Base-by-base conservation (phyloP, 2,113 vertebrate species). In the Butastur rufipennis region DNA sequence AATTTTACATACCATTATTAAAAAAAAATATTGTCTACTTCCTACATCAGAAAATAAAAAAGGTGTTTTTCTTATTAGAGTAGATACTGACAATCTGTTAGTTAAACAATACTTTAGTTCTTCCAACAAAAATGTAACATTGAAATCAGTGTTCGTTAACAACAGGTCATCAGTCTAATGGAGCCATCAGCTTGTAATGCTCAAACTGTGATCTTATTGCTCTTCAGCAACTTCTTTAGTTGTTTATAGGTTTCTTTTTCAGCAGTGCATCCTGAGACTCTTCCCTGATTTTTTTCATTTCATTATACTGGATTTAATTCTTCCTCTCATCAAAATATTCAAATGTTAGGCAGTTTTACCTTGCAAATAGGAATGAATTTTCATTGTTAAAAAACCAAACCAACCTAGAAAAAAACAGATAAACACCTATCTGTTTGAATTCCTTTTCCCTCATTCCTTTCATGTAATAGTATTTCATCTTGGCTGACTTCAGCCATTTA, bases 151-250 rank as follows among this genome's bases (percentile, higher is more conserved):
- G 13, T 27, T 75, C 0, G 0, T 25, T 25, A n/a, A 13, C n/a
- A 53, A 32, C 5, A 17, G n/a, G 42, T 15, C 32, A n/a, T 26
- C 13, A 2, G 45, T 79, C 26, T 18, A 13, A 42, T 3, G 9
- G 8, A 81, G 25, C 31, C 59, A 43, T 10, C 31, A 15, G 7
- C 32, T 42, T 65, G 10, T 7, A n/a, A 40, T 11, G 23, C n/a
- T 63, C 61, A 55, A 50, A 16, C 17, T 1, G 0, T 29, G 47
- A 16, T 59, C 66, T 36, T 13, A 1, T 2, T 9, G 21, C 21
- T 82, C 80, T 65, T 59, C 50, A 56, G 70, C 31, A 61, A 5
- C 34, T 67, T 42, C 47, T 77, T 18, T 3, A 43, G 8, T 32
- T 62, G 17, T 42, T 72, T n/a, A 25, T 21, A 9, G 20, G 17